A percentile compares a stretch with the other conserved stretches of the same genome.
These are phyloP conservation scores for Spialia ferax DNA, from an alignment of 2,888 invertebrate genomes.

Conservation along the genomic window DNA sequence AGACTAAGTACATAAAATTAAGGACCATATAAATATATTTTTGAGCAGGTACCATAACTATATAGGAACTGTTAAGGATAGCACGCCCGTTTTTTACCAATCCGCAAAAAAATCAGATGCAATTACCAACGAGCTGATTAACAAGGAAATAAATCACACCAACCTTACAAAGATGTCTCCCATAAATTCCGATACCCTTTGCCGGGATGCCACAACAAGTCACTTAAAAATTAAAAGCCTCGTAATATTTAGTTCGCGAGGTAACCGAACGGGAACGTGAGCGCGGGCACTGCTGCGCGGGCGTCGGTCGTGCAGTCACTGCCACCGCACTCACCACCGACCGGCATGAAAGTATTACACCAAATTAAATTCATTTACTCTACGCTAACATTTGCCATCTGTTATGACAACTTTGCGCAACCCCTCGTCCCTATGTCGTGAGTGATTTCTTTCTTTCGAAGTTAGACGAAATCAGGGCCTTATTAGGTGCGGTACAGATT, in stretches of 20 bases:
- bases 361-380: constrained; percentile 79
- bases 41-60: too few relatives aligned
- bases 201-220: constrained; percentile 28
- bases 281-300: constrained; percentile 58
- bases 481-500: constrained; percentile 6
- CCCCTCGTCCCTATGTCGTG: constrained; percentile 16
- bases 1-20: too few relatives aligned
- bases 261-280: constrained; percentile 2
- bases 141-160: background rate
- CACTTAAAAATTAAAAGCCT: background rate
- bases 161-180: constrained; percentile 13
- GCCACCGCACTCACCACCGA: constrained; percentile 50
- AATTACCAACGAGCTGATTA: background rate
- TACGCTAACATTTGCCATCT: constrained; percentile 68
- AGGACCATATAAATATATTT: too few relatives aligned
- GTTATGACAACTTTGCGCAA: constrained; percentile 63
- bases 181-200: constrained; percentile 22
- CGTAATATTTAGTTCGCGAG: constrained; percentile 17
- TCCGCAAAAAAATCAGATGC: too few relatives aligned
- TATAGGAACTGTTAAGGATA: too few relatives aligned
- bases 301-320: constrained; percentile 69
- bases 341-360: constrained; percentile 77
- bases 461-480: constrained; percentile 22
- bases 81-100: too few relatives aligned
- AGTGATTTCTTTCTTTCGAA: constrained; percentile 22